These are phyloP conservation scores for Engraulis encrasicolus DNA, from an alignment of 2,113 vertebrate species.

Conservation along the genomic window DNA sequence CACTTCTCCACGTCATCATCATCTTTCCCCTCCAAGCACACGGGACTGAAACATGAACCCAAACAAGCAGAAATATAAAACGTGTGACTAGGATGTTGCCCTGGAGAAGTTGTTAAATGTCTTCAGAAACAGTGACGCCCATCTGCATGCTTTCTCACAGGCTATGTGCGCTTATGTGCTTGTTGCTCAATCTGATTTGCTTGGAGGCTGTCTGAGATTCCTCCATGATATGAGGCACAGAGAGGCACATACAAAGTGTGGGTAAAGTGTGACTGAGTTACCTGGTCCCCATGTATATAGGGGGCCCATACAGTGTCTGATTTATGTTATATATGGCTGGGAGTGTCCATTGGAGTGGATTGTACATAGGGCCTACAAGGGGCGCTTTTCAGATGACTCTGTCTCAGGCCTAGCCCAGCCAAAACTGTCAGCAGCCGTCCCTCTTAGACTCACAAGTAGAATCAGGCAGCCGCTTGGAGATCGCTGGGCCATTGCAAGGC, in stretches of 20 bases:
- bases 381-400: no score
- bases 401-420: no score
- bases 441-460: no score
- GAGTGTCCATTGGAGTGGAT: no score
- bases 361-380: no score
- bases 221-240: background rate
- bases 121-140: background rate
- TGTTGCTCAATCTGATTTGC: constrained; percentile 20
- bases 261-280: no score
- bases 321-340: no score
- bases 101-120: background rate
- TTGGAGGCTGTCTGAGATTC: background rate
- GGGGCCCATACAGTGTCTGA: no score
- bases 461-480: no score
- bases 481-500: no score
- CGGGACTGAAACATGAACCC: background rate
- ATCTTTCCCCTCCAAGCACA: background rate
- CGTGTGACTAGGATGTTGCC: background rate
- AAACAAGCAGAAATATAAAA: background rate
- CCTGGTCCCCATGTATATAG: no score
- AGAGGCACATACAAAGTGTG: background rate
- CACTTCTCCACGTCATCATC: background rate
- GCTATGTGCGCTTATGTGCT: background rate
- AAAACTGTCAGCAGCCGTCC: no score
- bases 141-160: background rate